Evolutionary conservation across 2,888 invertebrate species (phyloP), one percentile per base, ranked within the genome.

Genomic region (Lithophane socia): DNA sequence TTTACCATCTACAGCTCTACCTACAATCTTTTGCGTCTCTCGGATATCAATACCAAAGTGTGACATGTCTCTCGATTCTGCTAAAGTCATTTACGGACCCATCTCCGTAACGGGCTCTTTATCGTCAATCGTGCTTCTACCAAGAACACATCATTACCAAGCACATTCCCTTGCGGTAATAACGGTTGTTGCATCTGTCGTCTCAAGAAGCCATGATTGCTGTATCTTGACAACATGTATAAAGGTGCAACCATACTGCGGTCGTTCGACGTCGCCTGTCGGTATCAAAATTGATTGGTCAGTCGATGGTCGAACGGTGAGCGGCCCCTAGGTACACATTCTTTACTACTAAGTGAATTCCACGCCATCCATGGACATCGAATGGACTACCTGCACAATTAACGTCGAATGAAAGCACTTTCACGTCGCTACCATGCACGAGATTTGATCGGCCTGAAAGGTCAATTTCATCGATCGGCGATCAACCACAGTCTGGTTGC

Each of bases 141-240:
- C 85, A 61, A 75, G 84, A 85, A 84, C 85, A 75, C 69, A 54
- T 84, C 84, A 84, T 84, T 82, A 85, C 60, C 82, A 47, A 67
- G 73, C 69, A 79, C 72, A 82, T 79, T 85, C 63, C 10, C 84
- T 83, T 77, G 78, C 78, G 79, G 82, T 79, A 75, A 85, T 84
- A 84, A 84, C 84, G 85, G 83, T 70, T 49, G 47, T 56, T 42
- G 65, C 60, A 69, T 82, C 68, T 69, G 85, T 73, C 84, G 69
- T 82, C 75, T 60, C 80, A 67, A 61, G 74, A 67, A 60, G 37
- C 69, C 56, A 64, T 58, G 73, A 75, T 82, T 75, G 54, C 70
- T 68, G 58, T 73, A 37, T 69, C 56, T 73, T 75, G 69, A 49
- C 42, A 18, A 76, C 69, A 70, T 84, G 64, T 52, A 37, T 80